Percentiles rank a stretch among this genome's conserved stretches.
Evolutionary conservation across 2,888 invertebrate species (phyloP).

Genomic region (Brachyptera putata): DNA sequence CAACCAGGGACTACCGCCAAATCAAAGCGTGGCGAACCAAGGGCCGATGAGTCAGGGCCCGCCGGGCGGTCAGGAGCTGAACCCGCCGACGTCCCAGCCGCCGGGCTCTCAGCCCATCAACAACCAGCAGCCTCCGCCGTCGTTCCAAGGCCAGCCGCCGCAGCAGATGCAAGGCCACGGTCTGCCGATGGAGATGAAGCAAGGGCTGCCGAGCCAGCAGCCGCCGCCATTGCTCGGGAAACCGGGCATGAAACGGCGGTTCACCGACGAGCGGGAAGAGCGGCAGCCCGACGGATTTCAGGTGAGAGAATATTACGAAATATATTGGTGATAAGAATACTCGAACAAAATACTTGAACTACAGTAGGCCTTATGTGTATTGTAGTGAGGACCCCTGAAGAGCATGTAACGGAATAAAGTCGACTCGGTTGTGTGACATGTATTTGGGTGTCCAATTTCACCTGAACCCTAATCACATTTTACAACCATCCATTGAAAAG

Average conservation of each 20-base stretch:
- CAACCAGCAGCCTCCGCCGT: constrained; percentile 4
- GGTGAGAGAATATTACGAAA: no score
- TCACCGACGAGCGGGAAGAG: constrained; percentile 30
- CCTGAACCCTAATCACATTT: no score
- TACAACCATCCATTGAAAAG: no score
- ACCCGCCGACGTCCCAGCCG: background rate
- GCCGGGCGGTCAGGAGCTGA: background rate
- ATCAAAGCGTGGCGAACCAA: no score
- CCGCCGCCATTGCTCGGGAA: constrained; percentile 17
- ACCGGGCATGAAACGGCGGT: constrained; percentile 27
- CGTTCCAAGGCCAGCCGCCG: constrained; percentile 13
- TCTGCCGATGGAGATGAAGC: background rate
- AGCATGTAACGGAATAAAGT: no score
- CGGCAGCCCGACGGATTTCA: constrained; percentile 25
- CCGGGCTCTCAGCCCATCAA: background rate
- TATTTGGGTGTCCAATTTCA: no score
- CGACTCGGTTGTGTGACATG: no score
- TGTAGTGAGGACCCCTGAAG: no score
- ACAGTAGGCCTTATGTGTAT: no score
- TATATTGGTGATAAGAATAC: no score
- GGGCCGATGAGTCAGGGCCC: constrained; percentile 1
- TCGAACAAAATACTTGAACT: no score
- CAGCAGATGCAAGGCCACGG: background rate
- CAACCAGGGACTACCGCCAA: no score
- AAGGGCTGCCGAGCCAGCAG: constrained; percentile 22